phyloP scores from a whole-genome alignment of 2,113 vertebrate genomes.

The Bubo scandiacus region DNA sequence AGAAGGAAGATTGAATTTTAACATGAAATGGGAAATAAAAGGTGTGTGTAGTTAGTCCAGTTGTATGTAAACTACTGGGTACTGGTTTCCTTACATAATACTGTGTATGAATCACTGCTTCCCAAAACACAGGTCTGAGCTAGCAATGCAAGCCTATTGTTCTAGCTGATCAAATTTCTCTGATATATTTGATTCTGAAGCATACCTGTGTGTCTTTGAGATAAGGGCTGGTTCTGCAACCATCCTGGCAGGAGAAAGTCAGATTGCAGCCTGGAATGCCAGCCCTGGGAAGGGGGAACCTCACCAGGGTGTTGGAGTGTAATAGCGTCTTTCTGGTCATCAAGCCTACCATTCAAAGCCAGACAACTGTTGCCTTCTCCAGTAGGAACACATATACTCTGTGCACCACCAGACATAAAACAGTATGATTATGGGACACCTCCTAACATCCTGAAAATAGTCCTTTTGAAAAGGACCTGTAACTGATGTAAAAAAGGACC shows the following conservation, averaged over 20 bases:
- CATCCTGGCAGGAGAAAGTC: not conserved
- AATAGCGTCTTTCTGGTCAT: not conserved
- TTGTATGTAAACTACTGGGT: not conserved
- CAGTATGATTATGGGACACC: not conserved
- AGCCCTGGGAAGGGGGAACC: not conserved
- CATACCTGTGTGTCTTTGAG: not conserved
- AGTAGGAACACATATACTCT: not conserved
- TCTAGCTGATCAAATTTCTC: slow-evolving; percentile 2
- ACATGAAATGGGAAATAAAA: not conserved
- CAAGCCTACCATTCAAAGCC: not conserved
- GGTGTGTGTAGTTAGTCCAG: not conserved
- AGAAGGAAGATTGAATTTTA: not conserved
- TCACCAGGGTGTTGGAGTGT: not conserved
- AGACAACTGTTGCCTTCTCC: not conserved
- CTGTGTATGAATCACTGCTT: not conserved
- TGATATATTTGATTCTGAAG: not conserved
- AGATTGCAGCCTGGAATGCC: not conserved
- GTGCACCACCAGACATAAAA: not conserved
- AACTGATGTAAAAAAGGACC: not conserved
- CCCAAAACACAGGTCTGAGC: not conserved
- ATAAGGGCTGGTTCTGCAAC: not conserved
- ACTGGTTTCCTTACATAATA: not conserved
- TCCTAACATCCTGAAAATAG: not conserved
- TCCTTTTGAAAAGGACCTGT: not conserved
- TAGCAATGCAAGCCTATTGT: not conserved